Evolutionary conservation across 2,888 invertebrate genomes (phyloP), one percentile per base, ranked within the genome.

Genomic region (Autographa pulchrina): DNA sequence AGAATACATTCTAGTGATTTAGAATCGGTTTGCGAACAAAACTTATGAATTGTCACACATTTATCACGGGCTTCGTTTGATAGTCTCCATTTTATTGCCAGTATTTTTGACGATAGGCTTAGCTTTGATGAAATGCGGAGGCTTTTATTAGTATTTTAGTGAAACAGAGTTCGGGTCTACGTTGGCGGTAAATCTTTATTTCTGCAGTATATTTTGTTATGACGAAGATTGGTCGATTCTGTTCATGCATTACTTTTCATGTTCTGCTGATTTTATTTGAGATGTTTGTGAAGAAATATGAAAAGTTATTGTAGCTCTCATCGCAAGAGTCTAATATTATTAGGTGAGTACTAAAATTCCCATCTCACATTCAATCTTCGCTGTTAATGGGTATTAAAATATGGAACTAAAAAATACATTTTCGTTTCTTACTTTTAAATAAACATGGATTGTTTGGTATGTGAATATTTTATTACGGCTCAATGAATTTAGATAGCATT

Each of bases 41-140:
- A 78, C 74, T 81, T 83, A 78, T 83, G 74, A 72, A 81, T 83
- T 74, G 74, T 73, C 66, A 67, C 63, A 64, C 70, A 83, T 82
- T 78, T 81, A 83, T 83, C 74, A 77, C 64, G 72, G 69, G 70
- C 52, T 64, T 60, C 58, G 69, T 66, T 78, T 82, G 78, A 78
- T 83, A 72, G 78, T 70, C 68, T 62, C 48, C 48, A 41, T 71
- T 74, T 82, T 82, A 80, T 70, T 68, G 77, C 41, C 66, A 68
- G 70, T 72, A 77, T 74, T 71, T 82, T 74, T 77, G 72, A 79
- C 63, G 73, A 70, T 64, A 71, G 67, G 69, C 70, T 75, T 77
- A 69, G 67, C 32, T 32, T 52, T 65, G 48, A 65, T 65, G 71
- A 71, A 76, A 70, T 69, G 77, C 72, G 71, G 48, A 60, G 35